Base-by-base conservation (phyloP, 2,113 vertebrate genomes). In the Brachyistius frenatus region DNA sequence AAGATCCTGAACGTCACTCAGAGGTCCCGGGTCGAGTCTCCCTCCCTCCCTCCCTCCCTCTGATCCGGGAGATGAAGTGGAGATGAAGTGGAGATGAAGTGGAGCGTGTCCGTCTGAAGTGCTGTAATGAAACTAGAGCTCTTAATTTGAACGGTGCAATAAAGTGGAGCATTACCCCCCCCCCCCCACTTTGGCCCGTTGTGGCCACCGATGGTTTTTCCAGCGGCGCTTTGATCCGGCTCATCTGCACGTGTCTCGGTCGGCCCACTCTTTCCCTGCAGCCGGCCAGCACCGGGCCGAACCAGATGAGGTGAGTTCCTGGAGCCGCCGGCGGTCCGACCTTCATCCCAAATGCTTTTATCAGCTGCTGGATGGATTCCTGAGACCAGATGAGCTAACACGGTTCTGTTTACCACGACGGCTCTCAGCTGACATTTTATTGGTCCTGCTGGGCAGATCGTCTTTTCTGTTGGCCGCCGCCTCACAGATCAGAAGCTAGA, bases 151-250 rank as follows among this genome's bases (percentile, higher is more conserved):
- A 66, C 65, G 80, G 82, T 85, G 85, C 60, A 83, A 86, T 90
- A 86, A 91, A 93, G 81, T 52, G 81, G 66, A 57, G 63, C 81
- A 81, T 86, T 90, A 87, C 79, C 61, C 55, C 47, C 13, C 44
- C 62, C 82, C 78, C 84, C 76, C 78, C 76, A 66, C 80, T 78
- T 75, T 73, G 80, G 72, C 50, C 60, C 79, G 23, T 23, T 23
- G 23, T 23, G 23, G 23, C 23, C 23, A 23, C 23, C 23, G 71
- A 93, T 92, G 90, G 66, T 75, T 93, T 93, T 92, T 91, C 92
- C 93, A 93, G 90, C 15, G 79, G 56, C 23, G 23, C 88, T 92
- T 91, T 92, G 90, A 93, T 91, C 74, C 66, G 46, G 74, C 81
- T 92, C 92, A 91, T 91, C 92, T 89, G 83, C 68, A 23, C 85